Conservation (phyloP, 2,888 invertebrate genomes). For the Pristionchus arcanus region DNA sequence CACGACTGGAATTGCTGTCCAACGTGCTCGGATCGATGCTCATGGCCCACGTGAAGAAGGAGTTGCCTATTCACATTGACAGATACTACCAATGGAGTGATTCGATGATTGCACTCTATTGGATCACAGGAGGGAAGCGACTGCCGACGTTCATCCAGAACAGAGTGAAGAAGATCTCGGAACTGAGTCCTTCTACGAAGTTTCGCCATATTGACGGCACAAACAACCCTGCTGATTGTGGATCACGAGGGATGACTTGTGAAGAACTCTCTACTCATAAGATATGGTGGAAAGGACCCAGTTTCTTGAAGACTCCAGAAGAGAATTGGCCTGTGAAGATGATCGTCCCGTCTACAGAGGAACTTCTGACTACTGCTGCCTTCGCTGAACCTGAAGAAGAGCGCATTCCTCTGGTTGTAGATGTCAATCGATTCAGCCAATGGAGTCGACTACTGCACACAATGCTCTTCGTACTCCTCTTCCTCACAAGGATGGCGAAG, state of each 20-base stretch:
- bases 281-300: slow-evolving; percentile 51
- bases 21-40: slow-evolving; percentile 54
- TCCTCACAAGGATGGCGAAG: not conserved
- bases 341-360: not conserved
- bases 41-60: not conserved
- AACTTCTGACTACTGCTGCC: not conserved
- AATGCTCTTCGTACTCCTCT: slow-evolving; percentile 9
- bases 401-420: not conserved
- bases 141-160: not conserved
- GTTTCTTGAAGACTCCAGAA: not conserved
- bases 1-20: slow-evolving; percentile 53
- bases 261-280: not conserved
- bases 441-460: not conserved
- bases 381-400: not conserved
- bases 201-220: slow-evolving; percentile 1
- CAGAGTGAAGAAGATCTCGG: not conserved
- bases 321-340: not conserved
- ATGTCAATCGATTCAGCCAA: not conserved
- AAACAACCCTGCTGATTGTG: slow-evolving; percentile 39
- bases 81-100: slow-evolving; percentile 58
- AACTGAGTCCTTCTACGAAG: not conserved
- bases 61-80: not conserved
- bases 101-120: slow-evolving; percentile 34
- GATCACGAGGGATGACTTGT: not conserved
- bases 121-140: slow-evolving; percentile 9